A percentile compares a stretch with the other conserved stretches of the same genome.
These are phyloP conservation scores for Platypus cylindrus DNA, from an alignment of 2,888 invertebrate genomes.

Conservation along the genomic window DNA sequence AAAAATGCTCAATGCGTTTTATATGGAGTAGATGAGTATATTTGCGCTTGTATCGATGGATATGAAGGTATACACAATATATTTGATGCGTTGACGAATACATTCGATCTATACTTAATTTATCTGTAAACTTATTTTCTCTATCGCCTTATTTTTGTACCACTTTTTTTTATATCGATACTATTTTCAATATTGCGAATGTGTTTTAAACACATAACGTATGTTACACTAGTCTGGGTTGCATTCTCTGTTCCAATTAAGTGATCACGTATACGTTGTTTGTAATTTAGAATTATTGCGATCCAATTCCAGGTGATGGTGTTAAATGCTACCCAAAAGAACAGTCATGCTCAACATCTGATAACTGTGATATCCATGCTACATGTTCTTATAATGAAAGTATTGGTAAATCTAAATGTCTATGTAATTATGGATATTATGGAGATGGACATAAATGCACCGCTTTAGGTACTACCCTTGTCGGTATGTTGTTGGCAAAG, in stretches of 20 bases:
- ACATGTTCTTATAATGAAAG: constrained; percentile 58
- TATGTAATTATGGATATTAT: constrained; percentile 67
- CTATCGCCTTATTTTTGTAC: no score
- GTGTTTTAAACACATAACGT: no score
- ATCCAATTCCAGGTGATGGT: constrained; percentile 69
- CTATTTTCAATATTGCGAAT: no score
- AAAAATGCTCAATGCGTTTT: constrained; percentile 66
- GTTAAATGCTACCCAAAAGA: constrained; percentile 50
- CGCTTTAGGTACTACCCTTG: constrained; percentile 48
- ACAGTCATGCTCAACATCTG: constrained; percentile 42
- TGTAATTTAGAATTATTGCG: no score
- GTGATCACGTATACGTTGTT: no score
- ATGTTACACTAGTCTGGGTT: no score
- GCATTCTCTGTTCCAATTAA: no score
- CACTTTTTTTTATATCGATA: no score
- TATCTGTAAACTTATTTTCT: no score
- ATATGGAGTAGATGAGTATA: constrained; percentile 42
- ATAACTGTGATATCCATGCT: constrained; percentile 62
- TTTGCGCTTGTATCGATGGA: constrained; percentile 67
- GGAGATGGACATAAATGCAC: constrained; percentile 74
- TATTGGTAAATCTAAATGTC: constrained; percentile 53
- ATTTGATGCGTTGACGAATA: no score
- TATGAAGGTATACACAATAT: constrained; percentile 10
- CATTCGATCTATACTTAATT: no score
- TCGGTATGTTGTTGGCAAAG: no score